Conservation (phyloP, 2,888 invertebrate genomes). For the Petrophora chlorosata region DNA sequence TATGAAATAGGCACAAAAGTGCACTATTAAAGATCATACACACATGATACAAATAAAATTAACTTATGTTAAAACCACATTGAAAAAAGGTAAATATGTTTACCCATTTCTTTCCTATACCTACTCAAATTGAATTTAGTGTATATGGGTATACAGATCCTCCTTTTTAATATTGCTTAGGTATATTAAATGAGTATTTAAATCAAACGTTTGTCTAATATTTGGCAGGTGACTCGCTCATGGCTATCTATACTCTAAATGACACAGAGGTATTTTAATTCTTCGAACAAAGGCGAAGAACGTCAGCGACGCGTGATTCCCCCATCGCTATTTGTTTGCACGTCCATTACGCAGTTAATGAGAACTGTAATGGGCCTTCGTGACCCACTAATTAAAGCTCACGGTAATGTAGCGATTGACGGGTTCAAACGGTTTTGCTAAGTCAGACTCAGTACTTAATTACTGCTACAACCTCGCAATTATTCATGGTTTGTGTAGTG, state of each 20-base stretch:
- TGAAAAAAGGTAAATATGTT: too few relatives aligned
- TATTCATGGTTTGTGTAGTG: slow-evolving; percentile 2
- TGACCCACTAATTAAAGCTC: slow-evolving; percentile 69
- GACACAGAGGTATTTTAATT: slow-evolving; percentile 20
- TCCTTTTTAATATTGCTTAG: too few relatives aligned
- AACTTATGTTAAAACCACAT: too few relatives aligned
- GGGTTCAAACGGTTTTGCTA: slow-evolving; percentile 11
- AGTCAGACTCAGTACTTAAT: slow-evolving; percentile 4
- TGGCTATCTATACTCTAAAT: too few relatives aligned
- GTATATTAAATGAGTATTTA: too few relatives aligned
- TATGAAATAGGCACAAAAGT: too few relatives aligned
- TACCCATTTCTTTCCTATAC: too few relatives aligned
- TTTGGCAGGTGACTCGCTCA: neutral
- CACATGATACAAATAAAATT: too few relatives aligned
- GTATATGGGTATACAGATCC: too few relatives aligned
- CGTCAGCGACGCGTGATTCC: slow-evolving; percentile 72
- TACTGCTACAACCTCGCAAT: slow-evolving; percentile 15
- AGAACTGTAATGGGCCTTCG: slow-evolving; percentile 62
- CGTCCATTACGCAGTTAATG: slow-evolving; percentile 70
- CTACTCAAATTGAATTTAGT: too few relatives aligned
- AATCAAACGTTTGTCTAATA: neutral
- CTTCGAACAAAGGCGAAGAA: slow-evolving; percentile 6
- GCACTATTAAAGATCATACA: too few relatives aligned
- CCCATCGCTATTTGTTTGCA: slow-evolving; percentile 68
- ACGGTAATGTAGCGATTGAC: slow-evolving; percentile 13